Base-by-base conservation (phyloP, 2,113 vertebrate genomes). In the Syngnathus typhle region DNA sequence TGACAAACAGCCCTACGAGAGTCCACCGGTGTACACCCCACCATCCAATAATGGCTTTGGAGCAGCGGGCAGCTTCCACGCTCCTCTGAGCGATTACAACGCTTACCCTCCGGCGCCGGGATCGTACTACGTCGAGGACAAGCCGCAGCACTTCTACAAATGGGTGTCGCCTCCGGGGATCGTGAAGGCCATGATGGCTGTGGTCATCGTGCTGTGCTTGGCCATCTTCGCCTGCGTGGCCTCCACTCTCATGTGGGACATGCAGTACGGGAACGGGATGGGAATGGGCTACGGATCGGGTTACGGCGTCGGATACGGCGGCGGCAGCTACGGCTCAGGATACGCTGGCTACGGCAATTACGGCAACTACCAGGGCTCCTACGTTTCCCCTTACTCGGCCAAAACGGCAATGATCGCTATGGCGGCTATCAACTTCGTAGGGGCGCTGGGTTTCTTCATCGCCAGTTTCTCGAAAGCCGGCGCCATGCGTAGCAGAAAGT, bases 231-330 rank as follows among this genome's bases (percentile, higher is more conserved):
- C 93, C 68, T 96, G 94, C 0, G 94, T 95, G 62, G 94, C 94
- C 6, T 96, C 95, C 69, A 96, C 95, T 0, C 82, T 96, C 61
- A 92, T 93, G 77, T 96, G 95, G 95, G 93, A 95, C 11, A 90
- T 92, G 11, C 87, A 91, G 51, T 93, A 93, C 0, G 89, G 89
- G 1, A 85, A 81, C 0, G 82, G 89, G 0, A 46, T 68, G 0
- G 46, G 82, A 12, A 56, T 62, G 85, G 87, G 90, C 1, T 77
- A 82, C 4, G 84, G 88, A 23, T 58, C 84, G 63, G 89, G 82
- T 72, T 36, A 32, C 23, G 59, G 90, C 63, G 0, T 72, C 15
- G 2, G 84, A 13, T 82, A 79, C 6, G 11, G 49, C 0, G 56
- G 64, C 41, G 59, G 85, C 1, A 70, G 83, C 39, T 90, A 87